phyloP scores from a whole-genome alignment of 53 echinoderm and acorn worm genomes.

The Actinopyga echinites region DNA sequence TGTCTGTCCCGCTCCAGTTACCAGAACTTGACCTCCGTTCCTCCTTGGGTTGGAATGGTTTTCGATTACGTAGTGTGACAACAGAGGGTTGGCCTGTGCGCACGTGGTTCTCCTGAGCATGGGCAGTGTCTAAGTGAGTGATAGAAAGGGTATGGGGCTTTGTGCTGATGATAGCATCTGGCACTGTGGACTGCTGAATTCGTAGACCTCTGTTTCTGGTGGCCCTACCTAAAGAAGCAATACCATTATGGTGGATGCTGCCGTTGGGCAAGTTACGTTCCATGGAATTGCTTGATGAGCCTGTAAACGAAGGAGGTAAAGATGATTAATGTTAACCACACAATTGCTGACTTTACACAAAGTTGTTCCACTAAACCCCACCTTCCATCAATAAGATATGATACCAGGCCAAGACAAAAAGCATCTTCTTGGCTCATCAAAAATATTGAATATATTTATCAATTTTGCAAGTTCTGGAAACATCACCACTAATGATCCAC shows the following conservation, averaged over 20 bases:
- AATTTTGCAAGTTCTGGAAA: too few species aligned
- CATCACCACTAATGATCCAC: too few species aligned
- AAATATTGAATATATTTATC: too few species aligned
- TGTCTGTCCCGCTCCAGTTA: slow-evolving; percentile 98
- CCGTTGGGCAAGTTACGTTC: slow-evolving; percentile 50
- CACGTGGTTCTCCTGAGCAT: background rate
- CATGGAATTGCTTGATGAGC: slow-evolving; percentile 63
- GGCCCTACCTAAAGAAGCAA: slow-evolving; percentile 14
- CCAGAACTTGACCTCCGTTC: slow-evolving; percentile 97
- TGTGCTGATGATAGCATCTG: slow-evolving; percentile 76
- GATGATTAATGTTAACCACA: background rate
- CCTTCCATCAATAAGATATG: too few species aligned
- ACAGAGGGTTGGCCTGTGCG: slow-evolving; percentile 31
- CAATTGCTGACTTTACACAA: too few species aligned
- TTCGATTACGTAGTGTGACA: slow-evolving; percentile 66
- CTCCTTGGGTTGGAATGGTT: slow-evolving; percentile 70
- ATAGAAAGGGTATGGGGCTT: slow-evolving; percentile 65
- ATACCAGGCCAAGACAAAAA: too few species aligned
- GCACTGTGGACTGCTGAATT: slow-evolving; percentile 48
- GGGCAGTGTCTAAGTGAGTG: slow-evolving; percentile 34
- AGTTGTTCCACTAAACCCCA: too few species aligned
- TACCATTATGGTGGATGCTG: slow-evolving; percentile 15
- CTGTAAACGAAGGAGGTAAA: background rate
- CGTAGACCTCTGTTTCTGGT: slow-evolving; percentile 47
- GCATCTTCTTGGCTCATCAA: too few species aligned